Conservation (phyloP, 2,797 vertebrate genomes). For the Clarias fuscus region DNA sequence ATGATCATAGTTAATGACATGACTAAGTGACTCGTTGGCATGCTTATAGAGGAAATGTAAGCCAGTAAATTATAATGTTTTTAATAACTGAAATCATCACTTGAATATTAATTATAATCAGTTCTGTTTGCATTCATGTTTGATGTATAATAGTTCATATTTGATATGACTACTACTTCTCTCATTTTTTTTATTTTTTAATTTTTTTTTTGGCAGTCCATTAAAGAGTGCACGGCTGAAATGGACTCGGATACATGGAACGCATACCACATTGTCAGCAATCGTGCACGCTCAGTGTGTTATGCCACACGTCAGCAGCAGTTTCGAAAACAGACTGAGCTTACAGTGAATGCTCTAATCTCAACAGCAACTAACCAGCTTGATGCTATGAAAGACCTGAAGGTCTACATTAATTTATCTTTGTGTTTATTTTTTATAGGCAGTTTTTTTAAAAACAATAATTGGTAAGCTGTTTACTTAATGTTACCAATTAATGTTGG, state of each 20-base stretch:
- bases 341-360: constrained; percentile 81
- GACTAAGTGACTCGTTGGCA: not conserved
- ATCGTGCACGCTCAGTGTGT: constrained; percentile 80
- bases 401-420: constrained; percentile 63
- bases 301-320: constrained; percentile 81
- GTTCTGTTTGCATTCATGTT: not conserved
- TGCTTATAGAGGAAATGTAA: not conserved
- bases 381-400: constrained; percentile 78
- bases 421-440: not conserved
- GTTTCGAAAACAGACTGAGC: constrained; percentile 75
- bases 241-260: constrained; percentile 86
- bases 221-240: constrained; percentile 76
- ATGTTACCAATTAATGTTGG: too few species aligned
- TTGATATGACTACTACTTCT: not conserved
- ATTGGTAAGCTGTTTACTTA: not conserved
- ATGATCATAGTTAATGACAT: not conserved
- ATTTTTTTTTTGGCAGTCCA: constrained; percentile 60
- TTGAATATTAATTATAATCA: not conserved
- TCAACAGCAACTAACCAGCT: constrained; percentile 78
- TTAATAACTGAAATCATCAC: not conserved
- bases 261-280: constrained; percentile 84
- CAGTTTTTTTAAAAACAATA: not conserved
- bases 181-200: not conserved
- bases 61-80: not conserved
- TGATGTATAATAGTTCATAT: not conserved